These are phyloP conservation scores for Cinara cedri DNA, from an alignment of 2,888 invertebrate species.

Conservation along the genomic window DNA sequence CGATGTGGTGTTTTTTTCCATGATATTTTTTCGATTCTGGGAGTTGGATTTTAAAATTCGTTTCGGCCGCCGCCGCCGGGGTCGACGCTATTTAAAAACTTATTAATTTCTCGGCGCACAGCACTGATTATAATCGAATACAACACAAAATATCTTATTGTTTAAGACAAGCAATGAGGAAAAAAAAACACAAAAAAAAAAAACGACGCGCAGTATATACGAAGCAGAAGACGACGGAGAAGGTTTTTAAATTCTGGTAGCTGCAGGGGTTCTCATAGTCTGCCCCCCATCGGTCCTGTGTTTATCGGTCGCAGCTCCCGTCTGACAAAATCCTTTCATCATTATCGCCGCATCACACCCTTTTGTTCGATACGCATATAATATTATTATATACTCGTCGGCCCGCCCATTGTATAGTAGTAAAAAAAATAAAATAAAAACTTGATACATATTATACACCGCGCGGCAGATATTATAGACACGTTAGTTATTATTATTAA, in stretches of 20 bases:
- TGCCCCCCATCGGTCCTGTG: constrained; percentile 55
- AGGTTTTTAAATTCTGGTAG: constrained; percentile 57
- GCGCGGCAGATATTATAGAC: constrained; percentile 45
- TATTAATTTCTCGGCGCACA: constrained; percentile 54
- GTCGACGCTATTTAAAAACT: constrained; percentile 55
- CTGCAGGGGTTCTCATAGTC: constrained; percentile 57
- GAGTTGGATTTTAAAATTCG: constrained; percentile 37
- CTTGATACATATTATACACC: constrained; percentile 55
- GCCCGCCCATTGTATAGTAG: constrained; percentile 19
- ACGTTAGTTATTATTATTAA: constrained; percentile 41
- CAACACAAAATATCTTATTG: constrained; percentile 47
- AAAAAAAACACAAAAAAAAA: constrained; percentile 50
- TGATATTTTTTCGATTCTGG: neutral
- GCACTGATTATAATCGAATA: constrained; percentile 51
- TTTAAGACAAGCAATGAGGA: constrained; percentile 32
- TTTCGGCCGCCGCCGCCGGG: constrained; percentile 46
- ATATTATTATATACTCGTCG: constrained; percentile 4
- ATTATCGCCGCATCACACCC: constrained; percentile 57
- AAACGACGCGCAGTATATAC: neutral
- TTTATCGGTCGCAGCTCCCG: constrained; percentile 57
- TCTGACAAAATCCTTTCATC: constrained; percentile 57
- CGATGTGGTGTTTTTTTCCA: neutral
- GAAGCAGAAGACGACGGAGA: constrained; percentile 20
- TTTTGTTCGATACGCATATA: constrained; percentile 51
- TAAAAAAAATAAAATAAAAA: neutral